These are phyloP conservation scores for Cettia cetti DNA, from an alignment of 2,113 vertebrate species.

Conservation along the genomic window DNA sequence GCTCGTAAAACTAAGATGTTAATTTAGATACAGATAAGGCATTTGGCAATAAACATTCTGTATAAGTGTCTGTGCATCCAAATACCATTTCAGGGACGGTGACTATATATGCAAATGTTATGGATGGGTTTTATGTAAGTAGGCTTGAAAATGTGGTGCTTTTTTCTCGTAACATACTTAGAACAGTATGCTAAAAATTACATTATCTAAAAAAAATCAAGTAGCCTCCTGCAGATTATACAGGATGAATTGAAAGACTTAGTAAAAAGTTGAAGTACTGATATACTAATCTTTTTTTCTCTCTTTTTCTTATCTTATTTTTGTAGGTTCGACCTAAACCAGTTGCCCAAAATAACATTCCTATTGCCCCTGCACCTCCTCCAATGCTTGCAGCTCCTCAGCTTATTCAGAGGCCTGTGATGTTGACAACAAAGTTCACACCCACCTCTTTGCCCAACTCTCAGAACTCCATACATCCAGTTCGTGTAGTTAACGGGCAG, in stretches of 20 bases:
- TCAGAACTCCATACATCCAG: slow-evolving; percentile 93
- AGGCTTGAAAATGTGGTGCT: slow-evolving; percentile 10
- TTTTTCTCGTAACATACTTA: not conserved
- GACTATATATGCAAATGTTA: not conserved
- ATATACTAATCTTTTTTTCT: not conserved
- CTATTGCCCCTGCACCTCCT: slow-evolving; percentile 94
- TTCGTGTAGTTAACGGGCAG: slow-evolving; percentile 96
- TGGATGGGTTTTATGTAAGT: not conserved
- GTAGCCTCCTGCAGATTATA: not conserved
- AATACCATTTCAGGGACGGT: not conserved
- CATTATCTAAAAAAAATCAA: not conserved
- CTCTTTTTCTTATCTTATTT: not conserved
- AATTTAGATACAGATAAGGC: not conserved
- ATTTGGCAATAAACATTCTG: not conserved
- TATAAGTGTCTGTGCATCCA: not conserved
- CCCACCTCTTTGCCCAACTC: slow-evolving; percentile 83
- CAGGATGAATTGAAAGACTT: not conserved
- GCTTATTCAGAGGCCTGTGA: slow-evolving; percentile 92
- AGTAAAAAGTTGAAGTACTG: not conserved
- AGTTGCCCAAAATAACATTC: slow-evolving; percentile 88
- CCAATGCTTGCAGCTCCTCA: slow-evolving; percentile 97
- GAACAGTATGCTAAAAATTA: not conserved
- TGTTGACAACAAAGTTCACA: slow-evolving; percentile 92
- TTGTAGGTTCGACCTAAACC: slow-evolving; percentile 90
- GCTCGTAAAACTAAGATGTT: not conserved